A percentile compares a stretch with the other conserved stretches of the same genome.
Evolutionary conservation across 2,113 vertebrate species (phyloP).

Genomic region (Andinoacara biseriatus): DNA sequence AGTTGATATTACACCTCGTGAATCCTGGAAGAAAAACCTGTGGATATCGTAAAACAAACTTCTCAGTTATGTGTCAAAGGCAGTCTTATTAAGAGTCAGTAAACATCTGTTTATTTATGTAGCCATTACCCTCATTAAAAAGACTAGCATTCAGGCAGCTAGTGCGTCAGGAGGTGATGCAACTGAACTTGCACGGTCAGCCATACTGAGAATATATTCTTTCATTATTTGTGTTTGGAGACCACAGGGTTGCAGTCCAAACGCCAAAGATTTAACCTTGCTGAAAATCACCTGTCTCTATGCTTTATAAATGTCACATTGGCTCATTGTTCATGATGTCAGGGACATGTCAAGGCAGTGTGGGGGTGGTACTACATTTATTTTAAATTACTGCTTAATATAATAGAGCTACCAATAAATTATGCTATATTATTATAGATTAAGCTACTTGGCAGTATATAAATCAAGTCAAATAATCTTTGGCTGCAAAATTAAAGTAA

Average conservation of each 20-base stretch:
- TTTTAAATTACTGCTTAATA: background rate
- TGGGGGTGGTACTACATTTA: background rate
- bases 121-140: background rate
- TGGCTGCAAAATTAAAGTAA: background rate
- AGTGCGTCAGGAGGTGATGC: background rate
- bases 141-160: background rate
- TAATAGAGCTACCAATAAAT: background rate
- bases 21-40: background rate
- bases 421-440: background rate
- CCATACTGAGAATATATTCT: background rate
- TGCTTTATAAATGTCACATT: background rate
- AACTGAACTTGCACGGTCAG: background rate
- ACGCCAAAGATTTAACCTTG: background rate
- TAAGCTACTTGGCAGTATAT: background rate
- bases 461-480: background rate
- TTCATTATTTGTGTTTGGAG: background rate
- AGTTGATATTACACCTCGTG: background rate
- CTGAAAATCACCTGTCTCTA: background rate
- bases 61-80: background rate
- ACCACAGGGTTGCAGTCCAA: background rate
- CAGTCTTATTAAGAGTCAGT: background rate
- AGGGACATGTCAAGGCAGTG: background rate
- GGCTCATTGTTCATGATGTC: slow-evolving; percentile 8
- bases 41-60: background rate
- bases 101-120: background rate